Conservation (phyloP, 2,888 invertebrate genomes). For the Cotesia congregata region DNA sequence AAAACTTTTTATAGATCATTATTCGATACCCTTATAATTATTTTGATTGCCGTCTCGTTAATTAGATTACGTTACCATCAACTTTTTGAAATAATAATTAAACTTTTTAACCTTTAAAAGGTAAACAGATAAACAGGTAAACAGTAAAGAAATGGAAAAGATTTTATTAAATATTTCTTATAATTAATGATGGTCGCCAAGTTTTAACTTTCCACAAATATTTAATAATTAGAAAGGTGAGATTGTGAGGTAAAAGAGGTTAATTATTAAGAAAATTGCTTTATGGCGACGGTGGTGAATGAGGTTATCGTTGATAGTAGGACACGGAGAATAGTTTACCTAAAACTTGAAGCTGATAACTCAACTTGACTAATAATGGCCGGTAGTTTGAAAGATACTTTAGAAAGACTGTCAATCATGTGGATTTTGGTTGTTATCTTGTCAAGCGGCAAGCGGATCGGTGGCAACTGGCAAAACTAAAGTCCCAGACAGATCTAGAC, state of each 20-base stretch:
- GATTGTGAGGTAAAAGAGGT: no score
- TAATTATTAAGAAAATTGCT: no score
- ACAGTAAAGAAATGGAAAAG: no score
- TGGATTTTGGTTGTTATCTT: background rate
- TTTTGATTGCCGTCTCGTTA: background rate
- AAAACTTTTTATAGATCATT: background rate
- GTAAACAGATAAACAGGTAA: background rate
- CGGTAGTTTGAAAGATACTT: background rate
- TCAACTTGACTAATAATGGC: background rate
- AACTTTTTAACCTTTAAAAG: background rate
- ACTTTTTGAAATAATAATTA: background rate
- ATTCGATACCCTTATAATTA: background rate
- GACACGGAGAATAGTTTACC: background rate
- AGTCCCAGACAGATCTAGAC: background rate
- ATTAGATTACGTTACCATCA: background rate
- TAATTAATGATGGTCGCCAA: no score
- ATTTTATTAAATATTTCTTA: no score
- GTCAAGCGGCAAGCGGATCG: background rate
- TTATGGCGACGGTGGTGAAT: no score
- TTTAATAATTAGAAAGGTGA: no score
- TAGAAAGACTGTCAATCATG: background rate
- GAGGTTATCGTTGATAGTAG: no score
- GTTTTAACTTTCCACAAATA: no score
- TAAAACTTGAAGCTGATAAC: background rate
- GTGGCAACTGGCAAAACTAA: constrained; percentile 1